Percentiles rank a stretch among this genome's conserved stretches.
Conservation (phyloP, 2,113 vertebrate genomes). For the Stegostoma tigrinum region DNA sequence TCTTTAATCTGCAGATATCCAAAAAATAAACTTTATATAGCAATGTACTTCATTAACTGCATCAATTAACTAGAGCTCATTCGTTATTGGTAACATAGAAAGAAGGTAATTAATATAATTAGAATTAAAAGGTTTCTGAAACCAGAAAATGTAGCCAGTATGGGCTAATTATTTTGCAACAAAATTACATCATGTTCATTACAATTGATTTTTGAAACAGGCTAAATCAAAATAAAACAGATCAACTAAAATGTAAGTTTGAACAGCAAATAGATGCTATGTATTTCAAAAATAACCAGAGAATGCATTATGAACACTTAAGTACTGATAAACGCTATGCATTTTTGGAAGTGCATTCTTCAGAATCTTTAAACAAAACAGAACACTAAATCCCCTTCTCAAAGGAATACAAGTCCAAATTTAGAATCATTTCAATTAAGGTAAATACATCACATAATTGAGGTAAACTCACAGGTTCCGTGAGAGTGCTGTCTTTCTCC, state of each 20-base stretch:
- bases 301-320: neutral
- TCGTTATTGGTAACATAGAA: neutral
- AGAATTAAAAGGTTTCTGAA: neutral
- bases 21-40: neutral
- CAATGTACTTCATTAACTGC: neutral
- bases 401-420: neutral
- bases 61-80: neutral
- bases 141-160: too few species aligned
- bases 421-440: neutral
- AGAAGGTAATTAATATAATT: neutral
- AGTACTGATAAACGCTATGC: neutral
- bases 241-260: neutral
- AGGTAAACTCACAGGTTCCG: conserved; percentile 76
- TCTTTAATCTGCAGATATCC: neutral
- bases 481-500: conserved; percentile 97
- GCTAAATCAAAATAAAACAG: neutral
- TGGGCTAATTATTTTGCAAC: too few species aligned
- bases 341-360: neutral
- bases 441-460: conserved; percentile 18
- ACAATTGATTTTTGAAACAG: neutral
- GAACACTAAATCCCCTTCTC: neutral
- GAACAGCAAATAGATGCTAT: neutral
- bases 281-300: neutral
- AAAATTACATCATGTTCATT: neutral
- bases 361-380: neutral